Evolutionary conservation across 1,140 invertebrate species (phyloP), one percentile per base, ranked within the genome.

Genomic region (Venturia canescens): DNA sequence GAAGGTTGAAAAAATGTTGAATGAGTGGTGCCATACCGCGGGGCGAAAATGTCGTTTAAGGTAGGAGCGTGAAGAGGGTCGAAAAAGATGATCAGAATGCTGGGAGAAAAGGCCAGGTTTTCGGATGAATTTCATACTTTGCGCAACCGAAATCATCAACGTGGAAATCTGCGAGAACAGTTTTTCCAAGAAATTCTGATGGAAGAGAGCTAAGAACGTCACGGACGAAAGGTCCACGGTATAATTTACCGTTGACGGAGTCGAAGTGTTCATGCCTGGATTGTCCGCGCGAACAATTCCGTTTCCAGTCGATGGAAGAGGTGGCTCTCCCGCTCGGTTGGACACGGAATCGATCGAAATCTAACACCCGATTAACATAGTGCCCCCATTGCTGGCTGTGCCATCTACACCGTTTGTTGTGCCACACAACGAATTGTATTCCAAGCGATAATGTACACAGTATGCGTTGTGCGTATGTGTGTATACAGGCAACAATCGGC

Each of bases 331-430:
- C 29, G 26, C 34, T 34, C 75, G 23, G 18, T 66, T 31, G 57
- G 66, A 63, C n/a, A 21, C 75, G 16, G 23, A 31, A 31, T 26
- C 57, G 57, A 77, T 77, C 31, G 75, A 77, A 66, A 60, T 60
- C 75, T 77, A 77, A 77, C 60, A 63, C 75, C 75, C 31, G 75
- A 77, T 77, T 77, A 63, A 77, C 75, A 77, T 60, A 50, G 53
- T 63, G 21, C 21, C 34, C 9, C 11, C 31, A 27, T 27, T 60
- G 29, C 74, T 11, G 15, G 15, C 74, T 21, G 53, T 31, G 13
- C 70, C 18, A 44, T 13, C 27, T 66, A n/a, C 66, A 31, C 27
- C 66, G 29, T 31, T 69, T 69, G 66, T 69, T 69, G 29, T 31
- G 66, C 66, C 27, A 69, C 21, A 31, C 66, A 16, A 29, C 21